A percentile compares a stretch with the other conserved stretches of the same genome.
Evolutionary conservation across 2,113 vertebrate species (phyloP).

Genomic region (Hippocampus barbouri): DNA sequence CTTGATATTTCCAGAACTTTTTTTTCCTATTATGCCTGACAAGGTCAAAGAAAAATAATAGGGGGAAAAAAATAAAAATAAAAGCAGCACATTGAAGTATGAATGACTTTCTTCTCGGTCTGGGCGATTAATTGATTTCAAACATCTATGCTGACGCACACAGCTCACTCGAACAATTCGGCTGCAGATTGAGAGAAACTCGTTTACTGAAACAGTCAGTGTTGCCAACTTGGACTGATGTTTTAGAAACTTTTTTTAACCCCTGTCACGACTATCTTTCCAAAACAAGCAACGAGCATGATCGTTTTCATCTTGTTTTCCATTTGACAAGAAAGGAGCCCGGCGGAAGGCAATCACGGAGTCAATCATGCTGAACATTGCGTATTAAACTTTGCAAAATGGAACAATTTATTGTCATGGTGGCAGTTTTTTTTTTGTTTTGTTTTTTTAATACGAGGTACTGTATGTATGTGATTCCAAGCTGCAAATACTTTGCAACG

Average conservation of each 20-base stretch:
- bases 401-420: no score
- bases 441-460: no score
- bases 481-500: no score
- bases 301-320: not conserved
- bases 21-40: slow-evolving; percentile 1
- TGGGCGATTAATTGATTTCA: not conserved
- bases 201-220: not conserved
- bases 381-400: not conserved
- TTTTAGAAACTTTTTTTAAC: not conserved
- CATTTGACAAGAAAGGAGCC: not conserved
- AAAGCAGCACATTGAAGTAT: not conserved
- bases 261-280: not conserved
- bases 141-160: not conserved
- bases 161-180: not conserved
- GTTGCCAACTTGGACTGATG: not conserved
- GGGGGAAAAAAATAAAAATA: not conserved
- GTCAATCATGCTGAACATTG: no score
- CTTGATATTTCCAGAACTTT: not conserved
- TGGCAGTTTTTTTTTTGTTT: no score
- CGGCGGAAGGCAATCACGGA: no score
- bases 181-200: not conserved
- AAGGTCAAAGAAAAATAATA: slow-evolving; percentile 20
- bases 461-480: no score
- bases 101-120: not conserved
- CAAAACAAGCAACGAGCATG: not conserved